Base-by-base conservation (phyloP, 2,888 invertebrate species). In the Itoplectis maculator region DNA sequence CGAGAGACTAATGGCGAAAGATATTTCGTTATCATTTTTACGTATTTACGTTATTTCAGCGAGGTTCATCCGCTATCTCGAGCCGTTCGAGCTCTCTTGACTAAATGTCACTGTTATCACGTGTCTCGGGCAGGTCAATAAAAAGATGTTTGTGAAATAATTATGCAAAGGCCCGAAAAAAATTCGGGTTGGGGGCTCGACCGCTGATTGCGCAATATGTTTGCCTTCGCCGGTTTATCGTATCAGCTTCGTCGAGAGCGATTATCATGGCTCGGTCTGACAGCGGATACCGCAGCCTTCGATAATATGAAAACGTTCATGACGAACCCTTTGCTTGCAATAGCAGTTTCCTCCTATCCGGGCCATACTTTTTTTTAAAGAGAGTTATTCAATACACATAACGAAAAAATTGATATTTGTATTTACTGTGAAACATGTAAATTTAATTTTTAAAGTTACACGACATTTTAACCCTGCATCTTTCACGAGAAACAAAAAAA, bases 261-360 rank as follows among this genome's bases (percentile, higher is more conserved):
- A 65, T 65, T 45, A 5, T 65, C 45, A 13, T 23, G 5, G 5
- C 23, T 5, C 8, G 42, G 11, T n/a, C 7, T 40, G 59, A 49
- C 59, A 69, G 51, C 23, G n/a, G 13, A 51, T 20, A 29, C 20
- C n/a, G 23, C 47, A 51, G 18, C 15, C 15, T 45, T 15, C 49
- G 13, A 2, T 20, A 54, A 18, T 8, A 18, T 2, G 23, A 47
- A 15, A 3, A 35, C 4, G 23, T 13, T 42, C 13, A n/a, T 11
- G 45, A 82, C 82, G 0, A 76, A 82, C 82, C 76, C 18, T 79
- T 73, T 79, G 76, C 69, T 85, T 87, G 83, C 90, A 90, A 72
- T 37, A 63, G 78, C 89, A 90, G 75, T 78, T 86, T 84, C 72
- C 81, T 35, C 72, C 87, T 15, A 85, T 68, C 6, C 80, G 83